Conservation (phyloP, 2,888 invertebrate genomes). For the Nymphalis c-album region DNA sequence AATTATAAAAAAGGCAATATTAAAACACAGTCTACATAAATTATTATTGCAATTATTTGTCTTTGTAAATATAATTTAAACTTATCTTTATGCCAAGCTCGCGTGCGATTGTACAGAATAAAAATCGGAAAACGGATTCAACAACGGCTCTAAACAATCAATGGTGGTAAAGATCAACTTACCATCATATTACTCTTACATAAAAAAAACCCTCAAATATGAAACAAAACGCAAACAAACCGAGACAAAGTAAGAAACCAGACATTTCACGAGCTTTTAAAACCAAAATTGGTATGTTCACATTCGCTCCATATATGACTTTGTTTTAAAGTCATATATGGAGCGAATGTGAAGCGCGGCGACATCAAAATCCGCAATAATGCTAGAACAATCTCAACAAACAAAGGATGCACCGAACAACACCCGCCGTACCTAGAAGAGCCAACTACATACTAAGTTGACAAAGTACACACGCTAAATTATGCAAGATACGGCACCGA, state of each 20-base stretch:
- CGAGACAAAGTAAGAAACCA: background rate
- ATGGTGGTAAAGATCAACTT: too few relatives aligned
- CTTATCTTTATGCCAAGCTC: too few relatives aligned
- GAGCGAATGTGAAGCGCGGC: constrained; percentile 10
- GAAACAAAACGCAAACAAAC: background rate
- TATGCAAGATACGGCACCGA: constrained; percentile 42
- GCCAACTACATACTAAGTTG: constrained; percentile 37
- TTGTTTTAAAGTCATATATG: constrained; percentile 1
- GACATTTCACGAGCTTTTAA: background rate
- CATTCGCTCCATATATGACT: too few relatives aligned
- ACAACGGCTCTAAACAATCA: too few relatives aligned
- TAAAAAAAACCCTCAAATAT: too few relatives aligned
- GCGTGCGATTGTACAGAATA: too few relatives aligned
- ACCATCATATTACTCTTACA: too few relatives aligned
- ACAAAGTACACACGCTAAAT: constrained; percentile 42
- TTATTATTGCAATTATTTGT: too few relatives aligned
- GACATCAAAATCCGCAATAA: constrained; percentile 26
- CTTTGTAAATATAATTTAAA: too few relatives aligned
- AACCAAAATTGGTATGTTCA: background rate
- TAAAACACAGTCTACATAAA: too few relatives aligned
- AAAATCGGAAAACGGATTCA: too few relatives aligned
- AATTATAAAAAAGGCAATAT: too few relatives aligned
- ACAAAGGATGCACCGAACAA: constrained; percentile 25
- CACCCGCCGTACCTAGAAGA: constrained; percentile 19
- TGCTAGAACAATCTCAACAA: constrained; percentile 10